Base-by-base conservation (phyloP, 2,113 vertebrate genomes). In the Myotis lucifugus region DNA sequence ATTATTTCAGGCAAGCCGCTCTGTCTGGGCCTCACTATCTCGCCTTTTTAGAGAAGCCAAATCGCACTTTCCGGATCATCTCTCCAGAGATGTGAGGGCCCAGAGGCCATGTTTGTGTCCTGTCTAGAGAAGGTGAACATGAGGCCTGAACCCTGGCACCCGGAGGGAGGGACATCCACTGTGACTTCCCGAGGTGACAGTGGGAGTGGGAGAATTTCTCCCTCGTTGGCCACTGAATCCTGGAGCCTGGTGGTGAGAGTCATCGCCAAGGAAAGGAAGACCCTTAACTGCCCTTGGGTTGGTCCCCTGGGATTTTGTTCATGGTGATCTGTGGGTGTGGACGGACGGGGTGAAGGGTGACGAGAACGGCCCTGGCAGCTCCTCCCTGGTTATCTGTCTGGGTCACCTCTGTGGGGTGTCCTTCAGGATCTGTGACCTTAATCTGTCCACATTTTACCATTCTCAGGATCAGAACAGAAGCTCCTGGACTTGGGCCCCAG, bases 141-240 rank as follows among this genome's bases (percentile, higher is more conserved):
- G 0, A 21, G 61, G 23, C 9, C 9, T 5, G 32, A n/a, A 67
- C 8, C 40, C 40, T 73, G 40, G 40, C 11, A 3, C 70, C 37
- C 0, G 0, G 46, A 14, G 23, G 23, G 17, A 17, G 0, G 0
- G 5, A 27, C 3, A 5, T 10, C 40, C 21, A 2, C 23, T 4
- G 46, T 8, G 7, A 7, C 25, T 50, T 18, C n/a, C 46, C 1
- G 0, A 3, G 40, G 18, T 2, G 59, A 12, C 46, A 8, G 54
- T 27, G 11, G 29, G 2, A 5, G 40, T 12, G 52, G 0, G 12
- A 3, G 19, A 19, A 10, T 72, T 8, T 19, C 6, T 21, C 32
- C n/a, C 34, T 40, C 6, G 0, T 25, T 40, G 54, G 6, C 29
- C 13, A 59, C 54, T 23, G 67, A 59, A 50, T 23, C 48, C 56